phyloP scores from a whole-genome alignment of 1,140 invertebrate genomes.

The Drosophila bipectinata region DNA sequence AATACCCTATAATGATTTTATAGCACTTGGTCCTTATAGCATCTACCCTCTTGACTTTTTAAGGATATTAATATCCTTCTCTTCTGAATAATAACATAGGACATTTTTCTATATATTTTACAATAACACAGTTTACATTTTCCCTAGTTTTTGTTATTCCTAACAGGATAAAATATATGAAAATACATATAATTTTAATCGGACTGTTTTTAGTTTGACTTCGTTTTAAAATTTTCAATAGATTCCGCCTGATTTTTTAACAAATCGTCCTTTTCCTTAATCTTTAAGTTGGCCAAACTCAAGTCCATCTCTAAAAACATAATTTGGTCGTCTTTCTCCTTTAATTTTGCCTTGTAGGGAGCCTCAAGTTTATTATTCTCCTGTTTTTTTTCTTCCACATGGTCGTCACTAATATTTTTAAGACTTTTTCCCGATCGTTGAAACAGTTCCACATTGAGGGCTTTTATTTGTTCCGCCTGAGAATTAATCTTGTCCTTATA shows the following conservation, averaged over 20 bases:
- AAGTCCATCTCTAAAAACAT: neutral
- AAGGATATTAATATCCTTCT: too few species aligned
- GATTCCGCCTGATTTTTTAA: neutral
- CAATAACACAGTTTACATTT: too few species aligned
- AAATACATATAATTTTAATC: too few species aligned
- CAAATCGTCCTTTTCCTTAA: neutral
- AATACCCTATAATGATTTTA: neutral
- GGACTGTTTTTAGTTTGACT: too few species aligned
- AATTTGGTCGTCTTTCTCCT: neutral
- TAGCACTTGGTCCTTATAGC: too few species aligned
- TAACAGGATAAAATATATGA: too few species aligned
- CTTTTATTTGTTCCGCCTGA: neutral
- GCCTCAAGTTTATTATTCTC: neutral
- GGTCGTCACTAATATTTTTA: neutral
- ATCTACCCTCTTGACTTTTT: too few species aligned
- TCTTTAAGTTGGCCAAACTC: neutral
- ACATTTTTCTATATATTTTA: too few species aligned
- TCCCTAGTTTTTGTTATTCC: too few species aligned
- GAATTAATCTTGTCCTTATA: slow-evolving; percentile 5
- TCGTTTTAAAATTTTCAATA: neutral
- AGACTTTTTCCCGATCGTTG: neutral
- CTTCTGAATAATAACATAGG: too few species aligned
- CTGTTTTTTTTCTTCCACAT: too few species aligned
- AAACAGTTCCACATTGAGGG: neutral
- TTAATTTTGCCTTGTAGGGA: neutral